phyloP scores from a whole-genome alignment of 1,140 invertebrate genomes.

The Batillaria attramentaria region DNA sequence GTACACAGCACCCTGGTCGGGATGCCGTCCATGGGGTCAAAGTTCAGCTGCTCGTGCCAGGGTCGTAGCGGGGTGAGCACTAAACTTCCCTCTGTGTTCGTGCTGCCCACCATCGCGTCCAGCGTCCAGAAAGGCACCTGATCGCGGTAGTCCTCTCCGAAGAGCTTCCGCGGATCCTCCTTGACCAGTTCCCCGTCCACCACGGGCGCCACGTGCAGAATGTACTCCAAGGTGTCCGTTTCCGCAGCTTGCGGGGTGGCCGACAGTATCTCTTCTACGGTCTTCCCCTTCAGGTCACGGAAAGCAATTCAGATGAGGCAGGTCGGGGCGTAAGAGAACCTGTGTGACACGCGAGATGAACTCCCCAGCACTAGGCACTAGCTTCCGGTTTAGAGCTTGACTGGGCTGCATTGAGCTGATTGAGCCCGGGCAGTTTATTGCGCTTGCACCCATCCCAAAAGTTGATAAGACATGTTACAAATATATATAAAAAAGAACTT shows the following conservation, averaged over 20 bases:
- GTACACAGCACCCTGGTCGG: slow-evolving; percentile 35
- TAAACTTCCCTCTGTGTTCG: slow-evolving; percentile 42
- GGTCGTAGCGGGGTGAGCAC: slow-evolving; percentile 20
- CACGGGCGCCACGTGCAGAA: slow-evolving; percentile 37
- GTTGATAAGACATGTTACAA: too few relatives aligned
- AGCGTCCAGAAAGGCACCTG: slow-evolving; percentile 25
- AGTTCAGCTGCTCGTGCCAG: slow-evolving; percentile 29
- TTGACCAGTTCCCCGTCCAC: slow-evolving; percentile 45
- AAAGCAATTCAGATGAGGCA: slow-evolving; percentile 89
- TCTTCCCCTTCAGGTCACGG: slow-evolving; percentile 26
- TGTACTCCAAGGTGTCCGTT: slow-evolving; percentile 34
- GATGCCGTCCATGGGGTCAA: slow-evolving; percentile 33
- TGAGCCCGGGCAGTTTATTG: too few relatives aligned
- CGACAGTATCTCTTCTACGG: background rate
- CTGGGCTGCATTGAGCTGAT: too few relatives aligned
- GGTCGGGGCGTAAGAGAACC: slow-evolving; percentile 81
- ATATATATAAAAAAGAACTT: too few relatives aligned
- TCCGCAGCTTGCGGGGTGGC: slow-evolving; percentile 18
- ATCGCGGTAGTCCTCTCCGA: slow-evolving; percentile 18
- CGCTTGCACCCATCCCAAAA: too few relatives aligned
- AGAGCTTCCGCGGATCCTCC: slow-evolving; percentile 3
- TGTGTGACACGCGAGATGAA: slow-evolving; percentile 83
- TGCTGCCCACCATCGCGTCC: slow-evolving; percentile 48
- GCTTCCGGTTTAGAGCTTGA: too few relatives aligned
- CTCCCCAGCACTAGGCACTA: too few relatives aligned